Evolutionary conservation across 2,888 invertebrate genomes (phyloP).

Genomic region (Meliscaeva auricollis): DNA sequence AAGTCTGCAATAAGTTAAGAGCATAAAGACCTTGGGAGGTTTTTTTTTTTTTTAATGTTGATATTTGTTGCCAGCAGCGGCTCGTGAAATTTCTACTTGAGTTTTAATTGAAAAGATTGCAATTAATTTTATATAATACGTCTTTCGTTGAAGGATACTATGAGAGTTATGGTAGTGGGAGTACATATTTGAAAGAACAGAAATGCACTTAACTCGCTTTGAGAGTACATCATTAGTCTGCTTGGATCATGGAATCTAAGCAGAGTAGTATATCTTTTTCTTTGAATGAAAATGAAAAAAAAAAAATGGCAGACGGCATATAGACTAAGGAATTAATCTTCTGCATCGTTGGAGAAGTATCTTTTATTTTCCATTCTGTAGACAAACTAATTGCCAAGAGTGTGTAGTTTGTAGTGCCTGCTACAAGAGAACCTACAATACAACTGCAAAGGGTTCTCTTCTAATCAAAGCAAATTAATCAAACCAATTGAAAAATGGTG

Average conservation of each 20-base stretch:
- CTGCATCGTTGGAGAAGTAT: not conserved
- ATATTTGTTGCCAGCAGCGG: slow-evolving; percentile 21
- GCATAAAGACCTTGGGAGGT: not conserved
- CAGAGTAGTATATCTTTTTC: not conserved
- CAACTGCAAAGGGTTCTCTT: too few species aligned
- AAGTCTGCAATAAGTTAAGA: not conserved
- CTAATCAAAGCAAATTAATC: too few species aligned
- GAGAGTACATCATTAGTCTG: slow-evolving; percentile 20
- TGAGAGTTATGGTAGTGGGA: not conserved
- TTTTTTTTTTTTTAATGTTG: slow-evolving; percentile 9
- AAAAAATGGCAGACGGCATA: not conserved
- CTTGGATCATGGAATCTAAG: slow-evolving; percentile 1
- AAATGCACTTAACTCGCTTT: slow-evolving; percentile 16
- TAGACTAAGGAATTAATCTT: not conserved
- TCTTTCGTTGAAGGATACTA: not conserved
- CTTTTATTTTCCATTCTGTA: not conserved
- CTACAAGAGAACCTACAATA: too few species aligned
- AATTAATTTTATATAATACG: slow-evolving; percentile 30
- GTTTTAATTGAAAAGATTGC: slow-evolving; percentile 15
- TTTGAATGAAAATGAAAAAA: too few species aligned
- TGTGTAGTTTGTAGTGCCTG: not conserved
- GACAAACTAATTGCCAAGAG: not conserved
- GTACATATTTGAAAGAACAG: not conserved
- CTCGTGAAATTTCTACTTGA: slow-evolving; percentile 24
- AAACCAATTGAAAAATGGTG: too few species aligned